Base-by-base conservation (phyloP, 2,797 vertebrate species). In the Chiroxiphia lanceolata region DNA sequence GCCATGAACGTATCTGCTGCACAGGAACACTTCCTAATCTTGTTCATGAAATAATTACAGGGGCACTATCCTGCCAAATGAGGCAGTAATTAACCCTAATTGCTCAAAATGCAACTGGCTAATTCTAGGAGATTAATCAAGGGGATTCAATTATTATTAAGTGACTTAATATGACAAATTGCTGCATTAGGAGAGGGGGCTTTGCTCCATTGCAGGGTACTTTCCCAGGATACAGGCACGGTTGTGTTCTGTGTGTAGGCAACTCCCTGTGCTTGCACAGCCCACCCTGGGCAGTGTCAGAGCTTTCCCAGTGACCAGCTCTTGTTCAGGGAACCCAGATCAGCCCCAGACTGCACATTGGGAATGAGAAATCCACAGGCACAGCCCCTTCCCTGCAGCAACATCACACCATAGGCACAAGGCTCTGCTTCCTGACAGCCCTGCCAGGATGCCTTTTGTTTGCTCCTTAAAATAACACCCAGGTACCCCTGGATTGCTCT, bases 41-140 rank as follows among this genome's bases (percentile, higher is more conserved):
- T 96, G 98, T 98, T 98, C 89, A 95, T 97, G 98, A 98, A 98
- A 98, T 99, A 99, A 99, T 99, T 99, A 98, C 97, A 96, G 97
- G 98, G 94, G 94, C 95, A 97, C 96, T 97, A 98, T 98, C 98
- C 98, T 98, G 98, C 98, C 98, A 98, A 99, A 99, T 98, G 98
- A 99, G 97, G 95, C 97, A 97, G 96, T 99, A 98, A 99, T 99
- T 99, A 99, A 99, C 98, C 98, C 98, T 99, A 99, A 99, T 99
- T 99, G 98, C 98, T 98, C 96, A 92, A 98, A 98, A 98, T 98
- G 98, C 98, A 98, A 98, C 96, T 97, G 97, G 98, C 98, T 98
- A 98, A 99, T 99, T 98, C 98, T 98, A 97, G 98, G 97, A 98
- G 98, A 99, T 99, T 98, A 98, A 99, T 99, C 98, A 99, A 98